These are phyloP conservation scores for Manis crassicaudata DNA, from an alignment of 2,797 vertebrate genomes.

Conservation along the genomic window DNA sequence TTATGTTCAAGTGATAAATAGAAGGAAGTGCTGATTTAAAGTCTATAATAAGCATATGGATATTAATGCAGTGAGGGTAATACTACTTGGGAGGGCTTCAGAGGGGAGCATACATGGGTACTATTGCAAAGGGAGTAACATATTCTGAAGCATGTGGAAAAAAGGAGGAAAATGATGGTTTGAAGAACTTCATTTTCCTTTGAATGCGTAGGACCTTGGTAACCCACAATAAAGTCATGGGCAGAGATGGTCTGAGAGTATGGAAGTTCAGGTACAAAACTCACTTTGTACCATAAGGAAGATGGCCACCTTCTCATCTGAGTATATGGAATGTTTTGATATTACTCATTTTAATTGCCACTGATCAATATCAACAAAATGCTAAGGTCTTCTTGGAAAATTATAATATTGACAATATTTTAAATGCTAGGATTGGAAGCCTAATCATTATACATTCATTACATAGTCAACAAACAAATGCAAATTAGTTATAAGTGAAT, in stretches of 20 bases:
- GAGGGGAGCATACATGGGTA: neutral
- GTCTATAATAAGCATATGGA: neutral
- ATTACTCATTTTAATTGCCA: slow-evolving; percentile 26
- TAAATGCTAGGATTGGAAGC: slow-evolving; percentile 15
- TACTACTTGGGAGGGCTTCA: neutral
- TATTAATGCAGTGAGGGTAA: neutral
- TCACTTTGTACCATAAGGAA: neutral
- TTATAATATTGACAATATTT: neutral
- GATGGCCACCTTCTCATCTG: neutral
- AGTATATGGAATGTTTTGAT: slow-evolving; percentile 30
- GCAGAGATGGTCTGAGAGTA: neutral
- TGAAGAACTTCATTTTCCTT: slow-evolving; percentile 8
- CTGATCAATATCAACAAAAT: neutral
- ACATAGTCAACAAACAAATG: neutral
- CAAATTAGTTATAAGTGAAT: neutral
- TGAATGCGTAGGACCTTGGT: neutral
- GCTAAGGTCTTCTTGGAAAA: neutral
- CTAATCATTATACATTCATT: slow-evolving; percentile 5
- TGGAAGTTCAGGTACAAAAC: neutral
- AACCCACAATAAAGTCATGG: neutral
- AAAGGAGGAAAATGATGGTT: neutral
- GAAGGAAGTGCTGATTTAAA: neutral
- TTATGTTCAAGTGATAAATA: slow-evolving; percentile 37
- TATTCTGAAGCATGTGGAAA: neutral
- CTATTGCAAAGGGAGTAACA: neutral